Percentiles rank a stretch among this genome's conserved stretches.
phyloP scores from a whole-genome alignment of 2,113 vertebrate genomes.

The Scomber japonicus region DNA sequence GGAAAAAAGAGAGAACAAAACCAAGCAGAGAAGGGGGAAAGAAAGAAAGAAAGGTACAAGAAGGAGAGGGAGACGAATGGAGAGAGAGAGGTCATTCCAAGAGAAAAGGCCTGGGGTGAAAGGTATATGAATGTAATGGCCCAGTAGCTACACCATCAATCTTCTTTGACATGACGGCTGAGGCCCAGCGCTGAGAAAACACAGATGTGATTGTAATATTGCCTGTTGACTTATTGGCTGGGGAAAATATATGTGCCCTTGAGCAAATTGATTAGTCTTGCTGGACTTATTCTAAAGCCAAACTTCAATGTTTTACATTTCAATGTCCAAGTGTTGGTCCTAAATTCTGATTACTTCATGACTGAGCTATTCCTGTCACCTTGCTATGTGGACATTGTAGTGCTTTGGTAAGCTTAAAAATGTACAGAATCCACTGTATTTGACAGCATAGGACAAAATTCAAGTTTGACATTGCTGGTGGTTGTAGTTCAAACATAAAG shows the following conservation, averaged over 20 bases:
- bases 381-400: not conserved
- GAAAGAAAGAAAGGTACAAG: not conserved
- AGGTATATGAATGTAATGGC: slow-evolving; percentile 73
- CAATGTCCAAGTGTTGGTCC: not conserved
- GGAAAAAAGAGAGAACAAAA: slow-evolving; percentile 14
- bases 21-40: not conserved
- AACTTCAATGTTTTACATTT: slow-evolving; percentile 36
- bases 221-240: slow-evolving; percentile 62
- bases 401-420: not conserved
- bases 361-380: not conserved
- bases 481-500: too few relatives aligned
- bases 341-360: not conserved
- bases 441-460: slow-evolving; percentile 17
- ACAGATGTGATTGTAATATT: slow-evolving; percentile 72
- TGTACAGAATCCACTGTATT: slow-evolving; percentile 1
- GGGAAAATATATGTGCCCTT: slow-evolving; percentile 54
- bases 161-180: slow-evolving; percentile 67
- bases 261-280: slow-evolving; percentile 68
- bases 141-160: slow-evolving; percentile 73
- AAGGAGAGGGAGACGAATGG: slow-evolving; percentile 11
- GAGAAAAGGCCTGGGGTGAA: slow-evolving; percentile 64
- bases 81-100: slow-evolving; percentile 64
- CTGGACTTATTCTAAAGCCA: slow-evolving; percentile 39
- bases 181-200: slow-evolving; percentile 66
- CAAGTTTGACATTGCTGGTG: not conserved